These are phyloP conservation scores for Cosmia trapezina DNA, from an alignment of 2,888 invertebrate species.

Conservation along the genomic window DNA sequence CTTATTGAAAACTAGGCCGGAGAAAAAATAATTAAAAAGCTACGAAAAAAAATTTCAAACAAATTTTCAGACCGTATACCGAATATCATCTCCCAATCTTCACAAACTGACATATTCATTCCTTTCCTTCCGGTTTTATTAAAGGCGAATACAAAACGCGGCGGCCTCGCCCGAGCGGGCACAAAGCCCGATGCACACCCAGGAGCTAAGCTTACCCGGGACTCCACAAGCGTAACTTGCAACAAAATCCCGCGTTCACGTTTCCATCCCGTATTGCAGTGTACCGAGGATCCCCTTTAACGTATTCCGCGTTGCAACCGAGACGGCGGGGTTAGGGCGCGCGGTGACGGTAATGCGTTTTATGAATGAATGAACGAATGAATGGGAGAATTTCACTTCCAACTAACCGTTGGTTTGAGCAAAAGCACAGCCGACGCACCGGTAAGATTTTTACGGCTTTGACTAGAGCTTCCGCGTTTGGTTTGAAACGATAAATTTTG, in stretches of 20 bases:
- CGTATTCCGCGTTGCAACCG: conserved; percentile 81
- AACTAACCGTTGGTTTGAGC: conserved; percentile 82
- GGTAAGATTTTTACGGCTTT: conserved; percentile 61
- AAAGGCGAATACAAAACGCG: conserved; percentile 79
- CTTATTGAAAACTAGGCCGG: conserved; percentile 9
- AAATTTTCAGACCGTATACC: conserved; percentile 21
- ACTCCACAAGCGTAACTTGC: conserved; percentile 80
- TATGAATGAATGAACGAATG: conserved; percentile 86
- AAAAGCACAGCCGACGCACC: conserved; percentile 74
- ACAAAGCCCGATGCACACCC: conserved; percentile 77
- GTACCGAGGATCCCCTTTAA: conserved; percentile 78
- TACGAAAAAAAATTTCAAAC: conserved; percentile 11
- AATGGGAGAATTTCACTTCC: conserved; percentile 86
- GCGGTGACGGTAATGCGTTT: conserved; percentile 84
- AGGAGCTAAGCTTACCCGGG: conserved; percentile 78
- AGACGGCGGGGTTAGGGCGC: conserved; percentile 72
- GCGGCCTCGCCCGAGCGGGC: conserved; percentile 71
- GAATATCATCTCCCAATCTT: conserved; percentile 56
- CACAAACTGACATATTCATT: conserved; percentile 72
- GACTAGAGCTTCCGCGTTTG: conserved; percentile 52
- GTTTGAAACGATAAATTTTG: conserved; percentile 70
- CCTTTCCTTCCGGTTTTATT: conserved; percentile 76
- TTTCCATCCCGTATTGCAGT: conserved; percentile 82
- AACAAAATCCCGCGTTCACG: conserved; percentile 84
- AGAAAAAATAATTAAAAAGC: conserved; percentile 30